A percentile compares a stretch with the other conserved stretches of the same genome.
These are phyloP conservation scores for Camptogramma bilineatum DNA, from an alignment of 2,888 invertebrate species.

Conservation along the genomic window DNA sequence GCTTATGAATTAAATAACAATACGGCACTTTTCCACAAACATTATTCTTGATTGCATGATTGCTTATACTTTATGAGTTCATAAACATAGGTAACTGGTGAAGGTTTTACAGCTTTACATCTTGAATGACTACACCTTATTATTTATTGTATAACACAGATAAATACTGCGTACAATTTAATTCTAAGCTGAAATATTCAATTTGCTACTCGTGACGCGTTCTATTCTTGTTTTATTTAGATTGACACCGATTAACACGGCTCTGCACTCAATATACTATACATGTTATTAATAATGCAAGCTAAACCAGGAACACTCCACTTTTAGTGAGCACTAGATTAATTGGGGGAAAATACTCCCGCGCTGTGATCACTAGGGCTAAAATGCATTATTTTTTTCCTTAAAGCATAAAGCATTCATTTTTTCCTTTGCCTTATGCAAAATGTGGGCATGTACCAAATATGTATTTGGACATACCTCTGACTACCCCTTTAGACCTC, in stretches of 20 bases:
- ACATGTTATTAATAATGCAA: slow-evolving; percentile 3
- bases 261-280: slow-evolving; percentile 45
- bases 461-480: too few relatives aligned
- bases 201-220: slow-evolving; percentile 47
- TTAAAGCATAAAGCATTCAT: too few relatives aligned
- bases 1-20: background rate
- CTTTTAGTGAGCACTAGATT: background rate
- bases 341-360: slow-evolving; percentile 2
- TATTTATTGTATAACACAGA: background rate
- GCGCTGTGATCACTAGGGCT: background rate
- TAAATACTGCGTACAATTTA: slow-evolving; percentile 6
- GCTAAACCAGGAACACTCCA: background rate
- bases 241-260: slow-evolving; percentile 60
- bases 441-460: too few relatives aligned
- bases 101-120: too few relatives aligned
- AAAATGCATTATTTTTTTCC: background rate
- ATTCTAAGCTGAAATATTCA: slow-evolving; percentile 12
- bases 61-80: too few relatives aligned
- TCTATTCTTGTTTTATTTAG: slow-evolving; percentile 62
- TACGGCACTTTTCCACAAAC: background rate
- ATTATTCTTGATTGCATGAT: too few relatives aligned
- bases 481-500: too few relatives aligned
- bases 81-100: too few relatives aligned
- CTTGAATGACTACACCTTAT: too few relatives aligned
- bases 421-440: too few relatives aligned